Evolutionary conservation across 2,888 invertebrate genomes (phyloP).

Genomic region (Cheiracanthium punctorium): DNA sequence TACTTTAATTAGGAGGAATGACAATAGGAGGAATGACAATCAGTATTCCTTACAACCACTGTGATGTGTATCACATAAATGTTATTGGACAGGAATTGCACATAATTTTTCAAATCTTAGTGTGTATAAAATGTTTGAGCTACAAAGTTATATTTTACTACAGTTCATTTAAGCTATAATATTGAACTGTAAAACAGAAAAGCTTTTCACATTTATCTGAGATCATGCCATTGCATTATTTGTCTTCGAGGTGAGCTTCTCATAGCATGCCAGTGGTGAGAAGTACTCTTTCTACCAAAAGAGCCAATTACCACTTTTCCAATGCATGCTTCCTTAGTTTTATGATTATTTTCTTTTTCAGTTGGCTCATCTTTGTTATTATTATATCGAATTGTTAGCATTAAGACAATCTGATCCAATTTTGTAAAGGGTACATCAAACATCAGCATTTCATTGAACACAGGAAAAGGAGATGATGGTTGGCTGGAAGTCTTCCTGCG

Average conservation of each 20-base stretch:
- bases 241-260: constrained; percentile 51
- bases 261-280: constrained; percentile 59
- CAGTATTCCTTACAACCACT: no score
- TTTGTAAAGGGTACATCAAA: constrained; percentile 59
- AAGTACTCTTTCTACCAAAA: constrained; percentile 31
- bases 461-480: constrained; percentile 45
- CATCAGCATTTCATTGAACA: constrained; percentile 67
- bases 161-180: no score
- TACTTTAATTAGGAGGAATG: no score
- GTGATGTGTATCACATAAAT: no score
- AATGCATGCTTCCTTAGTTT: constrained; percentile 37
- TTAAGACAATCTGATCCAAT: constrained; percentile 37
- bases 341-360: constrained; percentile 2
- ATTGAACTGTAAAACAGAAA: no score
- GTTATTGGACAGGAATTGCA: no score
- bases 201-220: constrained; percentile 28
- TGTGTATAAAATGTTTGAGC: no score
- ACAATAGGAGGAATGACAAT: no score
- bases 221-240: constrained; percentile 62
- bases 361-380: not conserved
- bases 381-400: constrained; percentile 37
- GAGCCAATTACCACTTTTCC: constrained; percentile 60
- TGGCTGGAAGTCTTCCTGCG: constrained; percentile 49
- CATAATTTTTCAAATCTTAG: no score
- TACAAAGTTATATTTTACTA: no score